Base-by-base conservation (phyloP, 2,113 vertebrate species). In the Cyphotilapia sp. region DNA sequence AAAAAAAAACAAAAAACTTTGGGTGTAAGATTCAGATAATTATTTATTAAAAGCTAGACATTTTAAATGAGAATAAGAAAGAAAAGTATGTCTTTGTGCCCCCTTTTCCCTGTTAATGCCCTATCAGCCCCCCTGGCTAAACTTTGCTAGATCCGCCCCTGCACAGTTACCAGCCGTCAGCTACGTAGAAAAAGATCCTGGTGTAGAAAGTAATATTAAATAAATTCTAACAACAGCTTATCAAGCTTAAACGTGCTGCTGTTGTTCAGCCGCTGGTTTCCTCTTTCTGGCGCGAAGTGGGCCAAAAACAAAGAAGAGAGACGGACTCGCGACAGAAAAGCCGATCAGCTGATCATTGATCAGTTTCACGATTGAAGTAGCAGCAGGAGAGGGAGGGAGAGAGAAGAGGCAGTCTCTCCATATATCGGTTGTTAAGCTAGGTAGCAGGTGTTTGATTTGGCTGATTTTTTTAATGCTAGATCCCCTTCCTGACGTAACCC, bases 121-220 rank as follows among this genome's bases (percentile, higher is more conserved):
- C 17, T 19, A 19, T 49, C 8, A 4, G 17, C 8, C 47, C 47
- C 47, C 19, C 19, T 53, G 49, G 19, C 49, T n/a, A n/a, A 53
- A n/a, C 49, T 10, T 6, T 53, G 9, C 49, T n/a, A 53, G 19
- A 53, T 2, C 1, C 19, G 5, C 5, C 51, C 51, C 51, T 22
- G 51, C 5, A 10, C 51, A 53, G 51, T 22, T 53, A 53, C 51
- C 51, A 53, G 1, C 51, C 0, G 9, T 49, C 47, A 17, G 47
- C 16, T 17, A 0, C 7, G 0, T 49, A 49, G 47, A 49, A 49
- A 19, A 49, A 0, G 47, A 19, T 49, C 47, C 4, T 49, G 47
- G 47, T 49, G 0, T 49, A 9, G 8, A 49, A 49, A 49, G 47
- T 49, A 19, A 54, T 54, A 54, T 22, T 54, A 54, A 51, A 47